These are phyloP conservation scores for Scaptomyza caliginosa DNA, from an alignment of 2,888 invertebrate species.

Conservation along the genomic window DNA sequence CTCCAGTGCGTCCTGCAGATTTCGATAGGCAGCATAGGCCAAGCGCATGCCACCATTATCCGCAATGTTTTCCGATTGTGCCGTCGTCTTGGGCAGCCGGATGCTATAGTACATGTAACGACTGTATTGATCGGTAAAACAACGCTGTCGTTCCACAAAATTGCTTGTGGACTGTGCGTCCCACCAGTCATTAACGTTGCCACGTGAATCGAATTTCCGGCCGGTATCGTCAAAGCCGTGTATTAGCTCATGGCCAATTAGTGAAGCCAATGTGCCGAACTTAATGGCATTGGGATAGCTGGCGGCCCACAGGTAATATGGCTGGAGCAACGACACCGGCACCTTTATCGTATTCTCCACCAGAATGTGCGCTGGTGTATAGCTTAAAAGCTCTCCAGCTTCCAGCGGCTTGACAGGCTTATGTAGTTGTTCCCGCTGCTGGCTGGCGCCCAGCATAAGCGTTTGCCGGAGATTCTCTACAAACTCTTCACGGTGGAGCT, in stretches of 20 bases:
- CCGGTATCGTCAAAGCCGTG: slow-evolving; percentile 81
- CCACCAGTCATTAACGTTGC: slow-evolving; percentile 79
- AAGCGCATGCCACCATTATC: slow-evolving; percentile 81
- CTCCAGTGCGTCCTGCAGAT: slow-evolving; percentile 61
- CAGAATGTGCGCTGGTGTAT: slow-evolving; percentile 73
- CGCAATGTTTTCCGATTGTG: slow-evolving; percentile 81
- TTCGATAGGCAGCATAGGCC: slow-evolving; percentile 78
- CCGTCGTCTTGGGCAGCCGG: slow-evolving; percentile 57
- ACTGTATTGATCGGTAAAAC: slow-evolving; percentile 79
- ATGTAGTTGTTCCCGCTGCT: slow-evolving; percentile 48
- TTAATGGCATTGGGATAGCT: slow-evolving; percentile 78
- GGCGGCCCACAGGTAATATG: slow-evolving; percentile 71
- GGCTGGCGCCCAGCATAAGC: not conserved
- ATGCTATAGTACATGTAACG: slow-evolving; percentile 62
- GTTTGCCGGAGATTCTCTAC: slow-evolving; percentile 62
- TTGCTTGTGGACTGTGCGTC: slow-evolving; percentile 60
- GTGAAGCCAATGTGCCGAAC: slow-evolving; percentile 71
- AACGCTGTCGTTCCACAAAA: slow-evolving; percentile 67
- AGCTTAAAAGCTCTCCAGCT: slow-evolving; percentile 54
- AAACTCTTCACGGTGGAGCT: slow-evolving; percentile 56
- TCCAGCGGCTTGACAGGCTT: slow-evolving; percentile 61
- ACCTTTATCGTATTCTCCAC: slow-evolving; percentile 77
- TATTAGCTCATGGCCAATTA: slow-evolving; percentile 80
- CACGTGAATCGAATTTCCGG: slow-evolving; percentile 71
- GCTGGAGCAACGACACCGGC: slow-evolving; percentile 78